Conservation (phyloP, 1,140 invertebrate genomes). For the Bombus waltoni region DNA sequence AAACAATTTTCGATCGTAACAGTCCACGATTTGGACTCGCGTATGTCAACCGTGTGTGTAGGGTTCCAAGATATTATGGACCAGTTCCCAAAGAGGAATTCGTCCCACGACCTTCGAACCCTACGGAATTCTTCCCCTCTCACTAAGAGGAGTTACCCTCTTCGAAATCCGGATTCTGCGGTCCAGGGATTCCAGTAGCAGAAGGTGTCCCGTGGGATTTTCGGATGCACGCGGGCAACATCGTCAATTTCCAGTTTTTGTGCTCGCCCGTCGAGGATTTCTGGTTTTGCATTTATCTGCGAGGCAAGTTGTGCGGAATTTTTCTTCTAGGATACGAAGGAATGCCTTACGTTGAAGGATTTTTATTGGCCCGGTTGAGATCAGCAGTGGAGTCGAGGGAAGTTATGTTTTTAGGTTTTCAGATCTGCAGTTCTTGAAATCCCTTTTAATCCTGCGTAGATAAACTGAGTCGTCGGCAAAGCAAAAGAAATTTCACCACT, state of each 20-base stretch:
- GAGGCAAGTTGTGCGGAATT: not conserved
- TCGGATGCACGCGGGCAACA: slow-evolving; percentile 27
- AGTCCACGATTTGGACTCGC: too few species aligned
- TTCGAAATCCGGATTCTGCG: slow-evolving; percentile 67
- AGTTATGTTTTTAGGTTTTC: not conserved
- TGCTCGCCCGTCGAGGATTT: not conserved
- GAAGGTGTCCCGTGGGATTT: slow-evolving; percentile 62
- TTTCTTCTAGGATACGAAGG: not conserved
- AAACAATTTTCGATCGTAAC: not conserved
- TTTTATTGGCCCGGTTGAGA: not conserved
- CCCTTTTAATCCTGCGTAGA: not conserved
- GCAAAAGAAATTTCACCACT: not conserved
- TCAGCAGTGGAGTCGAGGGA: not conserved
- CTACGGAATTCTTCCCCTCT: slow-evolving; percentile 52
- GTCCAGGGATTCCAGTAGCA: slow-evolving; percentile 57
- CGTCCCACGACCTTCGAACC: slow-evolving; percentile 63
- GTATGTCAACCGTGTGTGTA: not conserved
- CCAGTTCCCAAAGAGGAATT: slow-evolving; percentile 57
- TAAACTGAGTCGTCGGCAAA: not conserved
- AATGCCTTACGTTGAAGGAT: not conserved
- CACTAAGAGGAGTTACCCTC: slow-evolving; percentile 54
- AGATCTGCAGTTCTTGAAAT: not conserved
- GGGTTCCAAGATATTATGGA: slow-evolving; percentile 22
- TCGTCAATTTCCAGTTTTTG: slow-evolving; percentile 30
- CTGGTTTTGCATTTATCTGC: slow-evolving; percentile 9